phyloP scores from a whole-genome alignment of 2,113 vertebrate genomes.

The Hippocampus guttulatus region DNA sequence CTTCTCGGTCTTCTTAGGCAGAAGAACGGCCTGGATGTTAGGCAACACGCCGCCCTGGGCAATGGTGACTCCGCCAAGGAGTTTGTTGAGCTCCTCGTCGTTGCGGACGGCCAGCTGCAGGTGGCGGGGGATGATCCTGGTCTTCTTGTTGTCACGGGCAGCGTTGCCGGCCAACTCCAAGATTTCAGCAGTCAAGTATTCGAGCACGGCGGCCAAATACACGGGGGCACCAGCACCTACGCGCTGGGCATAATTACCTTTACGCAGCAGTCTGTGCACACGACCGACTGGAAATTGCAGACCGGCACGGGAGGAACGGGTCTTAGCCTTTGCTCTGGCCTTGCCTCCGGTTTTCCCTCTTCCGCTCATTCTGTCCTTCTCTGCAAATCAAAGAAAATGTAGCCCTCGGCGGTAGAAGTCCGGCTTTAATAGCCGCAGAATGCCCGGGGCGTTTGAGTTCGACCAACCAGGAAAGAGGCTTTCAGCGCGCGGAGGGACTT shows the following conservation, averaged over 20 bases:
- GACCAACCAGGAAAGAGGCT: too few species aligned
- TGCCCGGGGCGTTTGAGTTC: too few species aligned
- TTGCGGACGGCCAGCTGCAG: constrained; percentile 1
- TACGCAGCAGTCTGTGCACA: background rate
- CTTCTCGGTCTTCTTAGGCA: constrained; percentile 16
- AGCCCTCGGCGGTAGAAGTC: too few species aligned
- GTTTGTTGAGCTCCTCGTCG: constrained; percentile 1
- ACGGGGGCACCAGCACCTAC: background rate
- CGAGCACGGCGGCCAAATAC: background rate
- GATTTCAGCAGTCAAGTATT: background rate
- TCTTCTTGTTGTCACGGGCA: constrained; percentile 5
- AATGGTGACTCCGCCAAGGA: background rate
- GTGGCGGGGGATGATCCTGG: background rate
- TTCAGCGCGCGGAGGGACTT: too few species aligned
- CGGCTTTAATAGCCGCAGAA: too few species aligned
- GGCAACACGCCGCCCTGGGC: constrained; percentile 3
- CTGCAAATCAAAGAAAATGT: too few species aligned
- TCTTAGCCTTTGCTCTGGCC: background rate
- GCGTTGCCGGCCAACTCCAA: background rate
- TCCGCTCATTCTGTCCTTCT: too few species aligned
- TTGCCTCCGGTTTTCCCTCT: background rate
- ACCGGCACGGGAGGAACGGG: background rate
- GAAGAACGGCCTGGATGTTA: background rate
- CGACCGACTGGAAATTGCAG: background rate
- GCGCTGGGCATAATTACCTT: background rate